Base-by-base conservation (phyloP, 2,888 invertebrate species). In the Pseudococcus viburni region DNA sequence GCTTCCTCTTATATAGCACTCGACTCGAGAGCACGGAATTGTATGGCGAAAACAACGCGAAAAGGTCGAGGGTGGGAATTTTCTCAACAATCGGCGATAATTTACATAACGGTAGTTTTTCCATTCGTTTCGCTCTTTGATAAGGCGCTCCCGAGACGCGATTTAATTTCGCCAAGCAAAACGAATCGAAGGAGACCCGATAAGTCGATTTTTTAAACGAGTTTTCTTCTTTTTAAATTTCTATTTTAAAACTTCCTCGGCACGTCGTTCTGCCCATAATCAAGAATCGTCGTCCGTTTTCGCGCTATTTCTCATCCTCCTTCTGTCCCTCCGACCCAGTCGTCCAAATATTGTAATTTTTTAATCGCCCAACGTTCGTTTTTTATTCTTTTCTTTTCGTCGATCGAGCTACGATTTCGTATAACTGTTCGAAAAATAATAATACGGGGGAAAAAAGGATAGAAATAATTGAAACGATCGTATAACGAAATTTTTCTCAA, bases 121-220 rank as follows among this genome's bases (percentile, higher is more conserved):
- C 59, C 11, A 6, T 59, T 59, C 59, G 59, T 59, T 59, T 59
- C 15, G 59, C 19, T 9, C 19, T 59, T 59, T 59, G 59, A 59
- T 59, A 59, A 59, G 59, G 19, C 59, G 59, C 19, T 33, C 26
- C 26, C 26, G 55, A 12, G 17, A 55, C 12, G 19, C 59, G 59
- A 59, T 59, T 59, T 59, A 59, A 59, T 59, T 59, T 19, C 9
- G 19, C 19, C 26, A 33, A 33, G 26, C 26, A 59, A 59, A 59
- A 59, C 9, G 59, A 59, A 59, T 59, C 59, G 55, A 12, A 46
- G 1, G 46, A 46, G 51, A 51, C 19, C 9, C 59, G 59, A 59
- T 59, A 59, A 59, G 59, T 59, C 59, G 59, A 59, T 59, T 59
- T 59, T 59, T 51, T 51, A 51, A 51, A 51, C 51, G 51, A 51